Evolutionary conservation across 2,888 invertebrate genomes (phyloP).

Genomic region (Prosapia bicincta): DNA sequence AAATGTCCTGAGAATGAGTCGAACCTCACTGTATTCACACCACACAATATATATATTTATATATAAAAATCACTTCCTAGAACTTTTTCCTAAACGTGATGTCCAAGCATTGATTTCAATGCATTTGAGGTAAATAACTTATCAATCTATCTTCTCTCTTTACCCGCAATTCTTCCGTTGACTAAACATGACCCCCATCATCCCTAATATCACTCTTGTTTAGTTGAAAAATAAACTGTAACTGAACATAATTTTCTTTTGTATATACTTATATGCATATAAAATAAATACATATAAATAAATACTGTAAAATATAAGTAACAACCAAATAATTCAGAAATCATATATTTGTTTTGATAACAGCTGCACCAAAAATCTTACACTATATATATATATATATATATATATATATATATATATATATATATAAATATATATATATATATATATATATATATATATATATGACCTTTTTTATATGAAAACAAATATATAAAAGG

Average conservation of each 20-base stretch:
- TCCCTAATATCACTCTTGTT: not conserved
- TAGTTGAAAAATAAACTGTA: not conserved
- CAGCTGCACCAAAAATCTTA: not conserved
- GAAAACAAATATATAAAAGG: not conserved
- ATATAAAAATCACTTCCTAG: not conserved
- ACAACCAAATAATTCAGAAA: not conserved
- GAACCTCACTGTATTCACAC: not conserved
- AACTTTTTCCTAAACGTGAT: not conserved
- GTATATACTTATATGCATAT: not conserved
- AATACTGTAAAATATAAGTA: not conserved
- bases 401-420: too few species aligned
- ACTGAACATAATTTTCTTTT: not conserved
- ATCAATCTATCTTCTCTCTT: not conserved
- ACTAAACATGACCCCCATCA: not conserved
- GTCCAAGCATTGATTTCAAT: not conserved
- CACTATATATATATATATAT: too few species aligned
- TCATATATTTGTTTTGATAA: not conserved
- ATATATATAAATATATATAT: too few species aligned
- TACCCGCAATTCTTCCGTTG: not conserved
- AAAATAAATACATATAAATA: not conserved
- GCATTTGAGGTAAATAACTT: slow-evolving; percentile 1
- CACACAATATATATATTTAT: not conserved
- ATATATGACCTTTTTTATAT: not conserved
- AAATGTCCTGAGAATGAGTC: not conserved
- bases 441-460: too few species aligned